Conservation (phyloP, 2,888 invertebrate genomes). For the Eristalis tenax region DNA sequence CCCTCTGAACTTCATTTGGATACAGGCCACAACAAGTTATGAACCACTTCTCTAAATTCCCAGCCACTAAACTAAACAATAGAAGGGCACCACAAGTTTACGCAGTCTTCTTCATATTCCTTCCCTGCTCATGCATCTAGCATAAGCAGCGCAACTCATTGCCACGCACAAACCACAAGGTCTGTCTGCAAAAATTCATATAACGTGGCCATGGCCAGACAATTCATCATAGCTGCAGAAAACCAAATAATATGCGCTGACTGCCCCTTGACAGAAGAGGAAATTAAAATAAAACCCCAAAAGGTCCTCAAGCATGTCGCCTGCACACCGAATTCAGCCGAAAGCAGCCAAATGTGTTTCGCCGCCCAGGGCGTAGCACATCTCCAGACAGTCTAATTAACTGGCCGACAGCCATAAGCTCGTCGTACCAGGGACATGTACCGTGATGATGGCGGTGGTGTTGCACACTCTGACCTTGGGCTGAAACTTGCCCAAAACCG, state of each 20-base stretch:
- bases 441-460: background rate
- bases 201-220: slow-evolving; percentile 1
- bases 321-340: slow-evolving; percentile 3
- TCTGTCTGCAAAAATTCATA: slow-evolving; percentile 4
- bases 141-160: background rate
- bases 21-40: too few species aligned
- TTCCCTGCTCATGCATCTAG: background rate
- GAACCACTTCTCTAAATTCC: too few species aligned
- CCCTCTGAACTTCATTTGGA: too few species aligned
- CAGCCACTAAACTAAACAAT: background rate
- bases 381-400: slow-evolving; percentile 38
- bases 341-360: background rate
- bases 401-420: slow-evolving; percentile 7
- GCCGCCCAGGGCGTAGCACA: background rate
- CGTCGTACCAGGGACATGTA: background rate
- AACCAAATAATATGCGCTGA: slow-evolving; percentile 15
- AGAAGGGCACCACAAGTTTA: background rate
- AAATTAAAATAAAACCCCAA: slow-evolving; percentile 39
- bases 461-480: slow-evolving; percentile 28
- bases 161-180: background rate
- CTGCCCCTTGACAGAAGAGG: slow-evolving; percentile 29
- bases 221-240: slow-evolving; percentile 1
- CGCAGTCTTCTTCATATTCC: background rate
- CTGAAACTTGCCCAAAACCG: background rate
- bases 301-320: slow-evolving; percentile 32